Conservation (phyloP, 2,113 vertebrate genomes). For the Pseudorasbora parva region DNA sequence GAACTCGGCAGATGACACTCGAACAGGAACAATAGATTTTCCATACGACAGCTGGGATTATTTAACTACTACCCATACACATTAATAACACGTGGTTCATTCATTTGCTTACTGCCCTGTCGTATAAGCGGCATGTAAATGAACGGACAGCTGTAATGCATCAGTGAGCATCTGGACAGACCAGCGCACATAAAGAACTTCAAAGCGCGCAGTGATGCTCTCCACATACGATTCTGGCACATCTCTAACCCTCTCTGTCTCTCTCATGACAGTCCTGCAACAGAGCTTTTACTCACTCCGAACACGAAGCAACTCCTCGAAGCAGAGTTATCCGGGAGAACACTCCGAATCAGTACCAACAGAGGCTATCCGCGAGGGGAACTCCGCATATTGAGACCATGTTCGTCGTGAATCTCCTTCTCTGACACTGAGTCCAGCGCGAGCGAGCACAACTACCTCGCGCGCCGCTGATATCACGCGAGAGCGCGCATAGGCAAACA, state of each 20-base stretch:
- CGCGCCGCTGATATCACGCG: conserved; percentile 27
- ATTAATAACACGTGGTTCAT: conserved; percentile 24
- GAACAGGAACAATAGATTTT: conserved; percentile 32
- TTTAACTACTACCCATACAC: background rate
- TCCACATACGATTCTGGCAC: background rate
- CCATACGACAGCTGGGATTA: background rate
- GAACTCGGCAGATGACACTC: background rate
- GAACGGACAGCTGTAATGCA: background rate
- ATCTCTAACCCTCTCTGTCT: conserved; percentile 2
- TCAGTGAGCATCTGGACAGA: conserved; percentile 25
- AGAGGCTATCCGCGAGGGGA: conserved; percentile 50
- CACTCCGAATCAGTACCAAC: conserved; percentile 46
- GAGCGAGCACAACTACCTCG: conserved; percentile 37
- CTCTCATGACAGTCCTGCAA: background rate
- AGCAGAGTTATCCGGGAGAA: conserved; percentile 30
- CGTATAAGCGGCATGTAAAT: background rate
- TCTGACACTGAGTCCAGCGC: conserved; percentile 35
- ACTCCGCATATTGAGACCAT: conserved; percentile 44
- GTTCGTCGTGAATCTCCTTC: conserved; percentile 52
- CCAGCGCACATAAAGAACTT: conserved; percentile 10
- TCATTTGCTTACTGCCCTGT: background rate
- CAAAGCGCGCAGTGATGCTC: conserved; percentile 32
- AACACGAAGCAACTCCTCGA: conserved; percentile 42
- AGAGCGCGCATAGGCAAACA: conserved; percentile 14
- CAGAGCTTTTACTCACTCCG: conserved; percentile 45